Conservation (phyloP, 1,140 invertebrate genomes). For the Lysiphlebus fabarum region DNA sequence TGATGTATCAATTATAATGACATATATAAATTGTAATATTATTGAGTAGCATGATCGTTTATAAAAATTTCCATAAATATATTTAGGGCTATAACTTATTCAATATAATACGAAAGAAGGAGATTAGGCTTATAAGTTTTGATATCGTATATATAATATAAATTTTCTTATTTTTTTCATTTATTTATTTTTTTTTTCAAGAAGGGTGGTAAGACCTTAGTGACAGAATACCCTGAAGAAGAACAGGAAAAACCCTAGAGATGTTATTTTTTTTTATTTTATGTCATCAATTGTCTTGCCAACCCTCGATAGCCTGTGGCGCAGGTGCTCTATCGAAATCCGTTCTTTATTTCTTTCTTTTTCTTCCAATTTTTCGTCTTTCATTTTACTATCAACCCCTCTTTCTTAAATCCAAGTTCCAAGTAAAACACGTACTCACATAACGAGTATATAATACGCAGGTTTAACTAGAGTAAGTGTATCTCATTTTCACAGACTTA, state of each 20-base stretch:
- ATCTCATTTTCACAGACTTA: conserved; percentile 17
- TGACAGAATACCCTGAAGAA: conserved; percentile 20
- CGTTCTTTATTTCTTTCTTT: conserved; percentile 13
- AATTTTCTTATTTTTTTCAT: conserved; percentile 17
- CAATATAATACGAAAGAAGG: conserved; percentile 17
- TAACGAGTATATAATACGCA: conserved; percentile 25
- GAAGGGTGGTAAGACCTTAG: conserved; percentile 26
- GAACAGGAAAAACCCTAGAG: conserved; percentile 30
- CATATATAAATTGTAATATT: too few species aligned
- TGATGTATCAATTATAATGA: too few species aligned
- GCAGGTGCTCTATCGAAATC: conserved; percentile 11
- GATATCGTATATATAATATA: conserved; percentile 21
- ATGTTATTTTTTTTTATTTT: conserved; percentile 25
- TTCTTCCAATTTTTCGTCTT: conserved; percentile 13
- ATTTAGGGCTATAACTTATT: conserved; percentile 16
- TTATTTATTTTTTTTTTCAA: conserved; percentile 21
- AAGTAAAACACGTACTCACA: conserved; percentile 20
- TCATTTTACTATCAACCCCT: conserved; percentile 1
- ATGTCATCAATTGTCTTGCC: conserved; percentile 33
- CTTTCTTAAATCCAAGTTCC: conserved; percentile 14
- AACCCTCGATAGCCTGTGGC: conserved; percentile 20
- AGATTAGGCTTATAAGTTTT: conserved; percentile 11
- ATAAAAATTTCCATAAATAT: too few species aligned
- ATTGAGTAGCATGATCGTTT: too few species aligned
- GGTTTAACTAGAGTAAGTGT: conserved; percentile 10